Evolutionary conservation across 37 sponge, comb jelly and placozoan species (phyloP), one percentile per base, ranked within the genome.

Genomic region (Agelas oroides): DNA sequence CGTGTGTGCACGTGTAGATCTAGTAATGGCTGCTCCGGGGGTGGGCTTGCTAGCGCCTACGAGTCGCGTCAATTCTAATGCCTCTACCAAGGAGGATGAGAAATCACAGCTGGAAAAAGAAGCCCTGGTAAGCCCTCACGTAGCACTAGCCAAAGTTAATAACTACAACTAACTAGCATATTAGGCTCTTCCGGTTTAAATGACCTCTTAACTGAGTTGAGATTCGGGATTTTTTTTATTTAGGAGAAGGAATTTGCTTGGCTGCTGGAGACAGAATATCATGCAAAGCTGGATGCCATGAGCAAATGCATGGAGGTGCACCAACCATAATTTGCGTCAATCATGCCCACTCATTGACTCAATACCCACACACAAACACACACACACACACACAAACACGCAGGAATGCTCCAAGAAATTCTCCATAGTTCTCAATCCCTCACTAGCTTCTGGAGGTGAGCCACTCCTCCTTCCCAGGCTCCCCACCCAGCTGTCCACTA

Each of bases 171-270:
- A n/a, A n/a, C n/a, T n/a, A n/a, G n/a, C n/a, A n/a, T n/a, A 28
- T 74, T 54, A 55, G 24, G 1, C 18, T n/a, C 57, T 12, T 3
- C 17, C 61, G 14, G 34, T n/a, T n/a, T n/a, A n/a, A n/a, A n/a
- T n/a, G n/a, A n/a, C n/a, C n/a, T n/a, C n/a, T n/a, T n/a, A n/a
- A n/a, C n/a, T n/a, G 46, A 3, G 8, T 8, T 46, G 8, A 12
- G 46, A 8, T 12, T 12, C 46, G 3, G 6, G 8, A 12, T 46
- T 46, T 3, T 46, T 8, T 46, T 86, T 0, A 5, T 59, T 21
- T 61, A 93, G 94, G 53, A 62, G 28, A 78, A 68, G 25, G 94
- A 93, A 54, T 87, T 89, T 63, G 38, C 33, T 17, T 93, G 94
- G 94, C 28, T 93, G 2, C 54, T 93, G 61, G 79, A 83, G 52